Conservation (phyloP, 2,888 invertebrate genomes). For the Atrina japonica region DNA sequence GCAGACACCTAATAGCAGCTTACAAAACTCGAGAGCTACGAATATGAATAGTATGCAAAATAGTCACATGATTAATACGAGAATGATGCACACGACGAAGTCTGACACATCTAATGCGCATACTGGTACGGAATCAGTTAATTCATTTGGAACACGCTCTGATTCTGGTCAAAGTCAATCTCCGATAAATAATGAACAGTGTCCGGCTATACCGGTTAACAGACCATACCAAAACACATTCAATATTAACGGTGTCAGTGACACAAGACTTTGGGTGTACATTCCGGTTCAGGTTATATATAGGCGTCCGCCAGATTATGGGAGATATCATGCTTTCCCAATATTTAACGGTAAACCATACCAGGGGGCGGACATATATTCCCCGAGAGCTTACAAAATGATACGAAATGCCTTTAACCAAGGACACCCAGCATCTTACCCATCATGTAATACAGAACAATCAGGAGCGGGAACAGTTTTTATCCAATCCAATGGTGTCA, state of each 20-base stretch:
- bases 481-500: constrained; percentile 66
- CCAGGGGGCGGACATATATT: constrained; percentile 64
- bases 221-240: constrained; percentile 66
- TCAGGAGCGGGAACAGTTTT: constrained; percentile 66
- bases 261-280: constrained; percentile 69
- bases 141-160: no score
- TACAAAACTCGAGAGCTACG: no score
- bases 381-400: constrained; percentile 50
- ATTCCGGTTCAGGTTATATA: constrained; percentile 70
- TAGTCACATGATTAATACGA: no score
- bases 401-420: constrained; percentile 48
- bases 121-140: no score
- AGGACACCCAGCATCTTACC: constrained; percentile 52
- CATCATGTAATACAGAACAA: constrained; percentile 45
- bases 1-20: no score
- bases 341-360: constrained; percentile 60
- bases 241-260: constrained; percentile 67
- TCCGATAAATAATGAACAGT: constrained; percentile 13
- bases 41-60: no score
- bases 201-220: constrained; percentile 50
- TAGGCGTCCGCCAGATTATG: constrained; percentile 65
- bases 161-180: no score
- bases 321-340: constrained; percentile 61
- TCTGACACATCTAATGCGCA: no score
- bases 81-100: no score